A percentile compares a stretch with the other conserved stretches of the same genome.
Evolutionary conservation across 2,888 invertebrate species (phyloP).

Genomic region (Cyclophora punctaria): DNA sequence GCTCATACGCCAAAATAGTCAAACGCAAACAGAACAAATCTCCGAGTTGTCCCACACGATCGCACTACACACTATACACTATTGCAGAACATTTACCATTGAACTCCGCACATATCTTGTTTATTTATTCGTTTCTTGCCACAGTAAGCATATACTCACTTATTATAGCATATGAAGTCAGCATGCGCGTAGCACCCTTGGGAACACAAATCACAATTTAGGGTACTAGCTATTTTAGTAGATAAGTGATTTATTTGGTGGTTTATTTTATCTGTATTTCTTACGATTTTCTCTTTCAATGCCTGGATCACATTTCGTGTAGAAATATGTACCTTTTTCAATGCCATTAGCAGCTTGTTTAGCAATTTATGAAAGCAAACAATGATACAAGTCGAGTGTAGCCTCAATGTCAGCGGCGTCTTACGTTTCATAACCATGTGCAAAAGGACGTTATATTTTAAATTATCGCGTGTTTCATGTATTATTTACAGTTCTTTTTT

Average conservation of each 20-base stretch:
- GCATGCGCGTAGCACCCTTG: slow-evolving; percentile 59
- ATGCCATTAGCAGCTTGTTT: slow-evolving; percentile 43
- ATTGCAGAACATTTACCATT: slow-evolving; percentile 41
- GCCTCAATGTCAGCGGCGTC: slow-evolving; percentile 35
- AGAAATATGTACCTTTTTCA: slow-evolving; percentile 21
- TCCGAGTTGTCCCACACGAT: slow-evolving; percentile 22
- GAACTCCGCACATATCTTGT: slow-evolving; percentile 38
- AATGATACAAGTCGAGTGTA: slow-evolving; percentile 28
- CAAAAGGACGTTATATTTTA: slow-evolving; percentile 20
- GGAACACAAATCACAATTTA: slow-evolving; percentile 46
- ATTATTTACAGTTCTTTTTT: not conserved
- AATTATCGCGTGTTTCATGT: slow-evolving; percentile 6
- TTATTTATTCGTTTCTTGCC: slow-evolving; percentile 49
- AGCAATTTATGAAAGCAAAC: slow-evolving; percentile 36
- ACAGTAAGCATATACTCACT: slow-evolving; percentile 46
- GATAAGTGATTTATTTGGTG: slow-evolving; percentile 32
- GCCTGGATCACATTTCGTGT: slow-evolving; percentile 32
- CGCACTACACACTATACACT: slow-evolving; percentile 11
- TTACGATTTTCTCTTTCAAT: slow-evolving; percentile 31
- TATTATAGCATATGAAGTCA: slow-evolving; percentile 56
- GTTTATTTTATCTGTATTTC: slow-evolving; percentile 28
- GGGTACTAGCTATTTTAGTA: slow-evolving; percentile 33
- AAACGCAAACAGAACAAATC: slow-evolving; percentile 12
- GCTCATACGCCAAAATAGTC: slow-evolving; percentile 14
- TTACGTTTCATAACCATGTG: slow-evolving; percentile 27